Base-by-base conservation (phyloP, 2,888 invertebrate species). In the Gerosis bhagava region DNA sequence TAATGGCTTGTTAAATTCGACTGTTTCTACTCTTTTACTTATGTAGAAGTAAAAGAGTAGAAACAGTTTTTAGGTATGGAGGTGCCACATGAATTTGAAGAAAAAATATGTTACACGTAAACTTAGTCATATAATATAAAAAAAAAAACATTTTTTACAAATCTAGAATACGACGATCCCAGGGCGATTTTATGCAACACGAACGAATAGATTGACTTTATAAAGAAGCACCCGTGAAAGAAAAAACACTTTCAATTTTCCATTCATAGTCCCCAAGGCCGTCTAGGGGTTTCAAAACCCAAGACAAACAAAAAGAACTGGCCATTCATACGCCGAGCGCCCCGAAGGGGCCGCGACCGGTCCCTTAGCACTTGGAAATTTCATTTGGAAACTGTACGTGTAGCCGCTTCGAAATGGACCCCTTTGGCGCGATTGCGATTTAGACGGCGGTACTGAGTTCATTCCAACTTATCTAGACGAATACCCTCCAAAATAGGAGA, bases 301-400 rank as follows among this genome's bases (percentile, higher is more conserved):
- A 32, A 31, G 37, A 39, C 46, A 43, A 39, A 31, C 37, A 50
- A 54, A 54, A 37, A 46, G 42, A 37, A 50, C 28, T 42, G 48
- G 45, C 49, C 45, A 51, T 56, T 53, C 51, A 53, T 49, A 51
- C 32, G 29, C 15, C 36, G 44, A 46, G 22, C 39, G 42, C 34
- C 63, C 72, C 69, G 73, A 42, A 49, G 68, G 64, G 74, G 67
- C 51, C 62, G 64, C 22, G 29, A 24, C 24, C 37, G 37, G 36
- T 66, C 69, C 67, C 68, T 73, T 67, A 71, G 67, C 72, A 68
- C 75, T 79, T 72, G 70, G 74, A 79, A 83, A 83, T 83, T 84
- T 83, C 79, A 83, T 84, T 84, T 77, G 73, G 71, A 57, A 72
- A 63, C 64, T 55, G 78, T 83, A 87, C 87, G 87, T 87, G 87